Conservation (phyloP, 2,797 vertebrate species). For the Notolepis coatsorum region DNA sequence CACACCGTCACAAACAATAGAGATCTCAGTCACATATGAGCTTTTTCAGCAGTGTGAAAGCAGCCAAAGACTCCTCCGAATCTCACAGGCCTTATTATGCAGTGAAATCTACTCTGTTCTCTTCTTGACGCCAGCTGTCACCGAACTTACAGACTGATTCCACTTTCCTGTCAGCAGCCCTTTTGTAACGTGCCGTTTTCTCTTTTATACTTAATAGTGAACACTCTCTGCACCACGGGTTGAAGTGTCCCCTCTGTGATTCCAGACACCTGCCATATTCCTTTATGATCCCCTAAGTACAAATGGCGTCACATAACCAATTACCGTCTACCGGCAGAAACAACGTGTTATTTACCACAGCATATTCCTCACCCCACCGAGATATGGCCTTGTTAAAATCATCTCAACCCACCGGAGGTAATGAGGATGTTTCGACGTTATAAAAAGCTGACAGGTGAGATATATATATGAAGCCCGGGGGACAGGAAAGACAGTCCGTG, state of each 20-base stretch:
- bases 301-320: slow-evolving; percentile 43
- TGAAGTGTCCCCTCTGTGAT: slow-evolving; percentile 28
- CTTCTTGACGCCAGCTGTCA: slow-evolving; percentile 16
- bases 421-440: slow-evolving; percentile 17
- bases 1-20: too few relatives aligned
- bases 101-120: slow-evolving; percentile 18
- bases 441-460: slow-evolving; percentile 4
- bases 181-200: slow-evolving; percentile 14
- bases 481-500: slow-evolving; percentile 35
- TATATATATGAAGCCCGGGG: neutral
- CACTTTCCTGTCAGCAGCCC: neutral
- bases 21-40: too few relatives aligned
- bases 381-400: slow-evolving; percentile 29
- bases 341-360: slow-evolving; percentile 15
- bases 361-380: neutral
- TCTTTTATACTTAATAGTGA: neutral
- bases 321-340: slow-evolving; percentile 28
- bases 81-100: slow-evolving; percentile 27
- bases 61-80: slow-evolving; percentile 8
- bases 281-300: slow-evolving; percentile 18
- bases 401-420: neutral
- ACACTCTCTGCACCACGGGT: slow-evolving; percentile 17
- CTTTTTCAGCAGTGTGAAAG: too few relatives aligned
- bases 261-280: slow-evolving; percentile 43
- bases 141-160: neutral